A percentile compares a stretch with the other conserved stretches of the same genome.
phyloP scores from a whole-genome alignment of 2,888 invertebrate genomes.

The Gastrophysa polygoni region DNA sequence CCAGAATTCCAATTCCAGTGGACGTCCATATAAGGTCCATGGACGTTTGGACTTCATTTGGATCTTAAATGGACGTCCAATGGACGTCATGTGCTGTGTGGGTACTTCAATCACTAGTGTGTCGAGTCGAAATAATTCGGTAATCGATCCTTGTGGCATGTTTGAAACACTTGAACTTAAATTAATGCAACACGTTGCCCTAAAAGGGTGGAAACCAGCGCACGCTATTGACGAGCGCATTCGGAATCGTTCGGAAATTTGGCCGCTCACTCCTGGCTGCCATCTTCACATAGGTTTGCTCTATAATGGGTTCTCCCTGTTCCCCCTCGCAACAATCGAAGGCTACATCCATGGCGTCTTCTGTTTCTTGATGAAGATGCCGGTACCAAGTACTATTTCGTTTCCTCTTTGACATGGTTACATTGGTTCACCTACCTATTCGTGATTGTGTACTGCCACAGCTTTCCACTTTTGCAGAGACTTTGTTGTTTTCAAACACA shows the following conservation, averaged over 20 bases:
- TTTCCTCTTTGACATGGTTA: conserved; percentile 2
- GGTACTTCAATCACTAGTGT: too few species aligned
- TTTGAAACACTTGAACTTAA: too few species aligned
- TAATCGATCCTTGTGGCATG: too few species aligned
- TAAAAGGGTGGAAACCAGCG: too few species aligned
- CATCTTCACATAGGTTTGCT: too few species aligned
- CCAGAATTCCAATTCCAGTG: background rate
- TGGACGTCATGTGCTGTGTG: background rate
- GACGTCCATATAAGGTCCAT: background rate
- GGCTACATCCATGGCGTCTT: conserved; percentile 1
- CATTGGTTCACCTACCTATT: background rate
- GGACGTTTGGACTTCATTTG: background rate
- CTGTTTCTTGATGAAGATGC: conserved; percentile 2
- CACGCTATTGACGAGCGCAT: too few species aligned
- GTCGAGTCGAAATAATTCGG: too few species aligned
- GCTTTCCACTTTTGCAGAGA: background rate
- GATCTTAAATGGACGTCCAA: conserved; percentile 1
- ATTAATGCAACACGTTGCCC: too few species aligned
- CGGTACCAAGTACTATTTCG: conserved; percentile 6
- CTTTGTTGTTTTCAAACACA: too few species aligned
- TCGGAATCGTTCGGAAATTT: too few species aligned
- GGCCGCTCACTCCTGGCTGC: too few species aligned
- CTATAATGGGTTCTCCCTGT: background rate
- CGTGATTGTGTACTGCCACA: background rate
- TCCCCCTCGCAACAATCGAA: conserved; percentile 6